Conservation (phyloP, 2,113 vertebrate species). For the Halcyon malimbica region DNA sequence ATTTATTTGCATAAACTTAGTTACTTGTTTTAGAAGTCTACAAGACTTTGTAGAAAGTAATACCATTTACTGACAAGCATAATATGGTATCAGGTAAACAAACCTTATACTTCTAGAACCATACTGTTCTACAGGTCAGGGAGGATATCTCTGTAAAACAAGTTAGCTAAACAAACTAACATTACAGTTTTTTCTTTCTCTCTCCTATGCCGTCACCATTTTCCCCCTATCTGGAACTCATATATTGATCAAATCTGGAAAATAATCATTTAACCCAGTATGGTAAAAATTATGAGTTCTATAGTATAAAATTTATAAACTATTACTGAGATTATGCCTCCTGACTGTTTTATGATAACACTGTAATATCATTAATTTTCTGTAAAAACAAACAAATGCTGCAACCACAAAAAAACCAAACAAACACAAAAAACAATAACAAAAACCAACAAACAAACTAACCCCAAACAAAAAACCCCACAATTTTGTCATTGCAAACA, state of each 20-base stretch:
- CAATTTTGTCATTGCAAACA: not conserved
- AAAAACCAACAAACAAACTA: not conserved
- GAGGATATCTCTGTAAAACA: not conserved
- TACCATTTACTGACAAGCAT: not conserved
- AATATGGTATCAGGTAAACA: not conserved
- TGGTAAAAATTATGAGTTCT: not conserved
- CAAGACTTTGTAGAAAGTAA: not conserved
- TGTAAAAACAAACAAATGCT: not conserved
- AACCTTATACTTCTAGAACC: not conserved
- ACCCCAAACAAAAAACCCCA: not conserved
- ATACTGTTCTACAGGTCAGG: not conserved
- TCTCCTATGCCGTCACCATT: not conserved
- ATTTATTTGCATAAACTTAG: not conserved
- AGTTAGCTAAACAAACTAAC: not conserved
- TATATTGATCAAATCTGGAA: not conserved
- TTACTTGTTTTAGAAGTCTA: not conserved
- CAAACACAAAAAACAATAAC: not conserved
- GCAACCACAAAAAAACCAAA: not conserved
- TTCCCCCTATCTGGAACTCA: not conserved
- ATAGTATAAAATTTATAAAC: not conserved
- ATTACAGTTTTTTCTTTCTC: not conserved
- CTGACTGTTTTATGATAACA: not conserved
- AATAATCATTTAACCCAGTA: not conserved
- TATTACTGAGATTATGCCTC: not conserved
- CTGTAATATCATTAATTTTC: not conserved